Evolutionary conservation across 2,888 invertebrate genomes (phyloP).

Genomic region (Volucella bombylans): DNA sequence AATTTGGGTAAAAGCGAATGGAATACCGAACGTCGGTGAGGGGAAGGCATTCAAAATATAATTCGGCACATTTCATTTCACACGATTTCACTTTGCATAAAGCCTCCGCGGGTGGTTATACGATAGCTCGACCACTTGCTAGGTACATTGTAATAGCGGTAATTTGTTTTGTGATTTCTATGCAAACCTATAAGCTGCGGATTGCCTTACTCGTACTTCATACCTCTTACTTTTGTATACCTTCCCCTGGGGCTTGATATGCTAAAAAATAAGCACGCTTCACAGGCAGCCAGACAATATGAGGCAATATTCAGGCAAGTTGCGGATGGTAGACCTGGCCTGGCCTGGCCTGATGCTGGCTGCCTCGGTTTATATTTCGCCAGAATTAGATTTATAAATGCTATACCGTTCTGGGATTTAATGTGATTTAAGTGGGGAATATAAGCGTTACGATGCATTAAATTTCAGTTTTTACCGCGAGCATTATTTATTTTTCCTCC

Average conservation of each 20-base stretch:
- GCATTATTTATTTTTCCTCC: neutral
- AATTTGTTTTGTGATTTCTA: constrained; percentile 67
- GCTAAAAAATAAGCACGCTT: constrained; percentile 55
- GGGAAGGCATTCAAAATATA: constrained; percentile 52
- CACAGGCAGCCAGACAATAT: constrained; percentile 26
- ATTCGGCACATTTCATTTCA: constrained; percentile 69
- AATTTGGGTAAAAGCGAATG: constrained; percentile 23
- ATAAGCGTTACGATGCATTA: constrained; percentile 59
- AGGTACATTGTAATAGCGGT: constrained; percentile 60
- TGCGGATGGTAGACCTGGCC: no score
- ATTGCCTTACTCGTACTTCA: no score
- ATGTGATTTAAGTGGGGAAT: constrained; percentile 66
- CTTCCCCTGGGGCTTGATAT: constrained; percentile 40
- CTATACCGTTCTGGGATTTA: constrained; percentile 60
- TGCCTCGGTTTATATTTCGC: constrained; percentile 11
- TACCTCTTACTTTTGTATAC: neutral
- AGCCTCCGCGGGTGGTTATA: constrained; percentile 55
- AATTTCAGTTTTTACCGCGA: constrained; percentile 45
- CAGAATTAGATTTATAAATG: constrained; percentile 55
- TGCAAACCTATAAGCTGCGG: constrained; percentile 43
- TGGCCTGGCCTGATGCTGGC: neutral
- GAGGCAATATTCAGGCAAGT: no score
- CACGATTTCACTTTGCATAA: constrained; percentile 72
- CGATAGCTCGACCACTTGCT: constrained; percentile 38
- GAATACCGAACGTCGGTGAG: neutral